Percentiles rank a stretch among this genome's conserved stretches.
phyloP scores from a whole-genome alignment of 37 sponge, comb jelly and placozoan genomes.

The Crambe crambe region DNA sequence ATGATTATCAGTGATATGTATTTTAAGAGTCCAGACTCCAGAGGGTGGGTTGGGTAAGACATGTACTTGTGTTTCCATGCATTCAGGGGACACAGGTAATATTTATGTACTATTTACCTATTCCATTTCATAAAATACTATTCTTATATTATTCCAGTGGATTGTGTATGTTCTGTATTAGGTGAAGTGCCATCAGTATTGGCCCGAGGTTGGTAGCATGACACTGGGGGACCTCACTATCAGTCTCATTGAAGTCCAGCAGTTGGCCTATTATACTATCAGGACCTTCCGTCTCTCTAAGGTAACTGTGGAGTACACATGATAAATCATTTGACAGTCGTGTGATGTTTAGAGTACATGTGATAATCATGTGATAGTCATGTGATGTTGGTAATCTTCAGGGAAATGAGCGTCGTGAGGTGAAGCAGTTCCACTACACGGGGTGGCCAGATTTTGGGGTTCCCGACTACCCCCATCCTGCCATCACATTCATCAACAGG shows the following conservation, averaged over 20 bases:
- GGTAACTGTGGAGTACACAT: not conserved
- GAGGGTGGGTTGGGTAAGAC: not conserved
- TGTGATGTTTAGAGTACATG: too few species aligned
- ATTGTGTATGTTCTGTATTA: too few species aligned
- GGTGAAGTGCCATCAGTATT: constrained; percentile 88
- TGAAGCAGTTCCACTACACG: constrained; percentile 88
- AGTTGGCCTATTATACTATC: constrained; percentile 84
- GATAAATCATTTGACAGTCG: not conserved
- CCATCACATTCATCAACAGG: constrained; percentile 60
- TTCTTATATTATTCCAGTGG: too few species aligned
- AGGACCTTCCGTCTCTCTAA: constrained; percentile 60
- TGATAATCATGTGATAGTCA: not conserved
- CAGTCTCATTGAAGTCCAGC: constrained; percentile 56
- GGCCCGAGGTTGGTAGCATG: constrained; percentile 70
- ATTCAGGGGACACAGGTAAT: too few species aligned
- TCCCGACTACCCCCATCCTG: constrained; percentile 67
- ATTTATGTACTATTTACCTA: not conserved
- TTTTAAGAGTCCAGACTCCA: not conserved
- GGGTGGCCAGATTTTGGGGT: constrained; percentile 90
- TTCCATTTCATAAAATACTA: not conserved
- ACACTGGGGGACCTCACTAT: constrained; percentile 44
- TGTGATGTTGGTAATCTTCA: not conserved
- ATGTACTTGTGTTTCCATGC: too few species aligned
- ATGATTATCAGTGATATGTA: not conserved
- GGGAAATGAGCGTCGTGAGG: constrained; percentile 55